Base-by-base conservation (phyloP, 2,113 vertebrate genomes). In the Alces alces region DNA sequence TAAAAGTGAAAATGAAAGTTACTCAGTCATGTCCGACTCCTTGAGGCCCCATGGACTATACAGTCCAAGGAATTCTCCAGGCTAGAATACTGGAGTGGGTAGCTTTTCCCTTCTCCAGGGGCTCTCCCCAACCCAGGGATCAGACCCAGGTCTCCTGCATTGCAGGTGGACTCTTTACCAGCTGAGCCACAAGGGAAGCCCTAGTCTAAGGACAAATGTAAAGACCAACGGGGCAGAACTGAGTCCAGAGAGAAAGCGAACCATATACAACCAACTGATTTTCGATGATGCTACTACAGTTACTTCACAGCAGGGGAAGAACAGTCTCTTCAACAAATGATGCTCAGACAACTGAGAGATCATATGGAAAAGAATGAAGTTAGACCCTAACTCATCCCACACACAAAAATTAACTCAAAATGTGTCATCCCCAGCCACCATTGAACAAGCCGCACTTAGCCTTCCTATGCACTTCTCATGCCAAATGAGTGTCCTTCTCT, bases 391-490 rank as follows among this genome's bases (percentile, higher is more conserved):
- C 21, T 55, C 33, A 83, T 36, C 13, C 80, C n/a, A 55, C 21
- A n/a, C 50, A 54, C 50, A 82, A 27, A 83, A 27, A 83, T 55
- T 27, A 83, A 55, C 33, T 55, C 52, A 27, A 55, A 83, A 55
- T 27, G 52, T 23, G 21, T 83, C 3, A 0, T 16, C 21, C 78
- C 57, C 15, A 13, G 70, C 39, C 3, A 52, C 47, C 14, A 17
- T 5, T 0, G 13, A 36, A 36, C 13, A 43, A 12, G 28, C 17
- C 16, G 43, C 2, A 1, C 47, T 19, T 54, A 0, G n/a, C 66
- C 7, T n/a, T 43, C 80, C n/a, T 30, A 54, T 30, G 50, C n/a
- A 17, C 39, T 58, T 36, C 60, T 86, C 45, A 45, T 15, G 28
- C 43, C 60, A n/a, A 86, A 30, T 30, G 28, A 28, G 36, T 13